Evolutionary conservation across 2,888 invertebrate genomes (phyloP).

Genomic region (Epinotia brunnichana): DNA sequence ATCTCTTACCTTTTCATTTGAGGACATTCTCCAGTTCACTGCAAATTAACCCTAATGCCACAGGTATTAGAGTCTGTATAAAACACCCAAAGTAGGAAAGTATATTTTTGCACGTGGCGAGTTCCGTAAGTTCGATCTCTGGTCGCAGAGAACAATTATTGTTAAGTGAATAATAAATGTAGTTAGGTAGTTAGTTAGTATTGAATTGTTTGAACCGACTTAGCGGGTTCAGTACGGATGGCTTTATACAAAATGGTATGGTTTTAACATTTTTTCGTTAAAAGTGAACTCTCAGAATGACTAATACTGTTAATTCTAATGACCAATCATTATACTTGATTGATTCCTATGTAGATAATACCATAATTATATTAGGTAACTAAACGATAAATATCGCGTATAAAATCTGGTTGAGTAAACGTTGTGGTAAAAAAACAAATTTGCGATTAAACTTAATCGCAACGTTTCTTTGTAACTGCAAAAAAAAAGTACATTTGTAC

Average conservation of each 20-base stretch:
- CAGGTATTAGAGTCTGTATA: conserved; percentile 47
- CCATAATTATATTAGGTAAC: no score
- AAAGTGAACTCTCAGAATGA: neutral
- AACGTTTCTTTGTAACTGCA: no score
- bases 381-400: no score
- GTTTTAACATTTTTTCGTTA: neutral
- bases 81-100: conserved; percentile 60
- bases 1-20: conserved; percentile 49
- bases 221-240: conserved; percentile 27
- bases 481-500: conserved; percentile 5
- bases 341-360: no score
- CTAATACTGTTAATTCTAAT: no score
- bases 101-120: conserved; percentile 68
- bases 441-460: no score
- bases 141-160: conserved; percentile 43
- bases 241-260: neutral
- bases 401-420: no score
- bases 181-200: conserved; percentile 38
- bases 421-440: no score
- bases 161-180: conserved; percentile 32
- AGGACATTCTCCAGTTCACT: conserved; percentile 57
- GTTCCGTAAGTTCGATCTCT: conserved; percentile 40
- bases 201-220: conserved; percentile 27
- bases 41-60: conserved; percentile 17
- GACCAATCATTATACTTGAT: no score